Evolutionary conservation across 2,888 invertebrate genomes (phyloP), one percentile per base, ranked within the genome.

Genomic region (Seira ritae): DNA sequence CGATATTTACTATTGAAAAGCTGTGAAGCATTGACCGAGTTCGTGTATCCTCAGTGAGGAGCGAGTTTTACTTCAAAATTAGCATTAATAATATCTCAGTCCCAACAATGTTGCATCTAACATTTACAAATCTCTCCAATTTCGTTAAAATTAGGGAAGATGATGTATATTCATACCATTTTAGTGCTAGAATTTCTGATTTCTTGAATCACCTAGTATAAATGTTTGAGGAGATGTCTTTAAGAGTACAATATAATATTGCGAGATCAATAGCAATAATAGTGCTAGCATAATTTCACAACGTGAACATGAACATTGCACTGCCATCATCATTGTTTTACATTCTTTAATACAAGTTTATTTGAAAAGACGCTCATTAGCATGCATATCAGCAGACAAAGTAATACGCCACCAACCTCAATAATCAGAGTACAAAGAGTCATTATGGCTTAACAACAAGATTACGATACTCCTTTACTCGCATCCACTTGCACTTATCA

Each of bases 391-490:
- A 62, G 22, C 20, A 62, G 19, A 60, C 17, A 60, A n/a, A 60
- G 60, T 60, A n/a, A 3, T 10, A 60, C 17, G 60, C 60, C 60
- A 62, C 62, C 62, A 62, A 62, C 62, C 19, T 62, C 62, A 62
- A 62, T 62, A 62, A 62, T n/a, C 62, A 8, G 62, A 62, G 62
- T 62, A 62, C 62, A 62, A 62, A 62, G 62, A 10, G 62, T 62
- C 62, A 62, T 62, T 62, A 62, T 62, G 62, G 62, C 20, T n/a
- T 20, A 62, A 62, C 20, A 62, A 62, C 62, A 62, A 62, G 62
- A 62, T 62, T 62, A 62, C 62, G 62, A 62, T 19, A 62, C 20
- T 31, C 31, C 31, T 31, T 4, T 31, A 2, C 31, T 31, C 8
- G 8, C 62, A 62, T 19, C 15, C 17, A 50, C 50, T n/a, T 50